Evolutionary conservation across 2,113 vertebrate genomes (phyloP).

Genomic region (Pomatorhinus ruficollis): DNA sequence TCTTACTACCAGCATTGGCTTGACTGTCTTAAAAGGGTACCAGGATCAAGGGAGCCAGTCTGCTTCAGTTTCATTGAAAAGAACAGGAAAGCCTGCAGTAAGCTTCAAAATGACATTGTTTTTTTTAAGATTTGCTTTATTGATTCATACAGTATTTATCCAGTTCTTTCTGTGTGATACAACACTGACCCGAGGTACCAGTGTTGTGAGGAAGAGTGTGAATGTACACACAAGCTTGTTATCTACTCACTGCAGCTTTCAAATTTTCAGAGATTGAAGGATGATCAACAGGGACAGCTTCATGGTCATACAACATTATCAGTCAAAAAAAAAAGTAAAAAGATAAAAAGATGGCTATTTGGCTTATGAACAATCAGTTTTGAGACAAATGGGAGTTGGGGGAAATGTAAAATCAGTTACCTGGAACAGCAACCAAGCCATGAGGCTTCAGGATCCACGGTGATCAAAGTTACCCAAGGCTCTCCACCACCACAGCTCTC

Average conservation of each 20-base stretch:
- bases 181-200: background rate
- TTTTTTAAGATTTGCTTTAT: background rate
- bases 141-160: background rate
- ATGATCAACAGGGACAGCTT: background rate
- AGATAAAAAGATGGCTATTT: fast-evolving
- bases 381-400: background rate
- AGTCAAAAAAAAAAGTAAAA: background rate
- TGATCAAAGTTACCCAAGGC: background rate
- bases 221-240: fast-evolving
- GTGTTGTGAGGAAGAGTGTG: background rate
- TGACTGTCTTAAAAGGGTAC: background rate
- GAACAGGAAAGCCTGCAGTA: background rate
- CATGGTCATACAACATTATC: background rate
- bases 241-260: background rate
- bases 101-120: background rate
- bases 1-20: background rate
- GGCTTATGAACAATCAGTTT: background rate
- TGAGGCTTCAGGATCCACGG: background rate
- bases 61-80: background rate
- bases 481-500: background rate
- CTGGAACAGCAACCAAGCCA: background rate
- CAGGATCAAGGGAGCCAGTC: background rate
- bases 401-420: background rate
- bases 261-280: background rate
- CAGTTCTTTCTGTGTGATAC: background rate